phyloP scores from a whole-genome alignment of 2,113 vertebrate species.

The Clupea harengus region DNA sequence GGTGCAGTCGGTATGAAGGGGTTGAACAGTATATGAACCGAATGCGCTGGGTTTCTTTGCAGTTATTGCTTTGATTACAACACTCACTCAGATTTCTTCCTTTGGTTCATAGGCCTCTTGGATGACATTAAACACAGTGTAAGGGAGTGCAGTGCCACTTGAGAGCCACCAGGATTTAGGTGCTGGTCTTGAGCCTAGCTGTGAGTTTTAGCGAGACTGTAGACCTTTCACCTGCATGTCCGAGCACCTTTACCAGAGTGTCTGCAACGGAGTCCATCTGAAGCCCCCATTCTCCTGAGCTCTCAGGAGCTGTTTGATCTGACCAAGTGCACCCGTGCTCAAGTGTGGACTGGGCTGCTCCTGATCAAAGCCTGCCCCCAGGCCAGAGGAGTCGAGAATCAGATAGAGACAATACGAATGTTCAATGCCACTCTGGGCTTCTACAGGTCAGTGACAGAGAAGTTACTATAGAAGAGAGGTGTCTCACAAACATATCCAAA shows the following conservation, averaged over 20 bases:
- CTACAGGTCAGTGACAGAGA: not conserved
- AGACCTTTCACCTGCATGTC: not conserved
- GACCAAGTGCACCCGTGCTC: not conserved
- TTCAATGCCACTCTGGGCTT: not conserved
- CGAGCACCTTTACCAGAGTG: not conserved
- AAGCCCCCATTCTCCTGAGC: not conserved
- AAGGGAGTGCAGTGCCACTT: not conserved
- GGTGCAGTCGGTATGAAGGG: too few species aligned
- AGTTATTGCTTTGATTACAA: not conserved
- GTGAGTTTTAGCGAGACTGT: not conserved
- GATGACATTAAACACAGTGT: not conserved
- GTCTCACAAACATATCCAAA: not conserved
- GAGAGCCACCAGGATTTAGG: not conserved
- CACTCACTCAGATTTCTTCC: not conserved
- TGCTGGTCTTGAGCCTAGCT: not conserved
- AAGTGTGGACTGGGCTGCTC: not conserved
- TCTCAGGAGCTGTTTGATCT: not conserved
- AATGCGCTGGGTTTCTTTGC: not conserved
- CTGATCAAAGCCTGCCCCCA: not conserved
- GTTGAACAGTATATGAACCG: too few species aligned
- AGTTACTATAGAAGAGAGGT: not conserved
- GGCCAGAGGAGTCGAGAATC: not conserved
- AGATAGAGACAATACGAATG: not conserved
- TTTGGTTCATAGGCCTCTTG: not conserved
- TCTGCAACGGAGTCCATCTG: not conserved